Percentiles rank a stretch among this genome's conserved stretches.
Conservation (phyloP, 2,797 vertebrate genomes). For the Sebastes flavidus region DNA sequence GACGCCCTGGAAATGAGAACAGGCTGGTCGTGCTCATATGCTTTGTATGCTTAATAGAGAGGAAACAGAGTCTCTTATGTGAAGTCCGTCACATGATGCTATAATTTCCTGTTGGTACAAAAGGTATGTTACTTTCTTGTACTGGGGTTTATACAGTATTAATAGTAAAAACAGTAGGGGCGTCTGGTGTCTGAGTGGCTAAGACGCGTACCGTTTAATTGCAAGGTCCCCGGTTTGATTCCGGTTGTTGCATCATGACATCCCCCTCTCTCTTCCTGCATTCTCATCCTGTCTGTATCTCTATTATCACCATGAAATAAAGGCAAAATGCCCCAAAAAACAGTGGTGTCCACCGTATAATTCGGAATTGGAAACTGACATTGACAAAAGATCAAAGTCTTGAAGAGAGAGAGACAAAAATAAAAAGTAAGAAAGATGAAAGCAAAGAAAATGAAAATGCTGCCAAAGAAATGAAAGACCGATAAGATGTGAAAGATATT, state of each 20-base stretch:
- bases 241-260: neutral
- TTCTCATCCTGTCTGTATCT: neutral
- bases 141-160: neutral
- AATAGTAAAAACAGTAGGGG: neutral
- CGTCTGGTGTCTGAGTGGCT: neutral
- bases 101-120: neutral
- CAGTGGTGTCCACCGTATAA: neutral
- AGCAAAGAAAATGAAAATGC: conserved; percentile 47
- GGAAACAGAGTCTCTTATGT: neutral
- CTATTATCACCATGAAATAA: neutral
- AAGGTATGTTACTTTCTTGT: neutral
- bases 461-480: conserved; percentile 40
- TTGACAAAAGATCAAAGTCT: conserved; percentile 42
- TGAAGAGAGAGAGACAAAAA: conserved; percentile 14
- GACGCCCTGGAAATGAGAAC: no score
- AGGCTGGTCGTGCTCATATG: neutral
- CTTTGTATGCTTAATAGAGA: neutral
- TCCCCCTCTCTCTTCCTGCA: neutral
- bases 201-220: neutral
- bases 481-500: conserved; percentile 74
- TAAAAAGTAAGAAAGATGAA: conserved; percentile 41
- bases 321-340: neutral
- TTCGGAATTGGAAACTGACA: conserved; percentile 13
- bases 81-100: neutral
- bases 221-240: neutral